Evolutionary conservation across 2,113 vertebrate genomes (phyloP).

Genomic region (Solenodon paradoxus): DNA sequence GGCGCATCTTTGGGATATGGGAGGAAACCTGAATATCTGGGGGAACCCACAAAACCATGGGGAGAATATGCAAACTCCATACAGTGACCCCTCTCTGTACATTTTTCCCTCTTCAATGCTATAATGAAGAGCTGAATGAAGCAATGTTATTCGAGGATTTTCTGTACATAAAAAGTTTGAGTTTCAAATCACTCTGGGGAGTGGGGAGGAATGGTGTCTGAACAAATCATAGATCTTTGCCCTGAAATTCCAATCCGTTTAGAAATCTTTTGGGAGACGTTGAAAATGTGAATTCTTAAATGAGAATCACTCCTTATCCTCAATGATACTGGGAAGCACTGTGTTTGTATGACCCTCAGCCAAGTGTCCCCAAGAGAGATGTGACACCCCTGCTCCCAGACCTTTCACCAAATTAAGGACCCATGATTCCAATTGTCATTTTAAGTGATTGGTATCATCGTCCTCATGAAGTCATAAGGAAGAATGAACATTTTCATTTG

Average conservation of each 20-base stretch:
- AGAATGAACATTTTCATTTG: constrained; percentile 1
- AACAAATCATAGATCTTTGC: neutral
- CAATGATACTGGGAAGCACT: neutral
- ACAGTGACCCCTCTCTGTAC: neutral
- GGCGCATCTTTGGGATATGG: neutral
- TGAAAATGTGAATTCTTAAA: neutral
- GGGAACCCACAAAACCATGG: neutral
- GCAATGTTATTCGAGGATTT: neutral
- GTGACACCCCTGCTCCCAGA: neutral
- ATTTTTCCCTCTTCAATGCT: neutral
- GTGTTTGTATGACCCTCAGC: neutral
- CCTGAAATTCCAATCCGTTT: neutral
- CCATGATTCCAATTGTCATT: neutral
- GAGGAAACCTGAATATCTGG: neutral
- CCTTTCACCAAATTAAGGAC: neutral
- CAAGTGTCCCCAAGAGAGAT: neutral
- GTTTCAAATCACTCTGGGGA: neutral
- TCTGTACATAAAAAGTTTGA: neutral
- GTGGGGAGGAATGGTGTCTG: neutral
- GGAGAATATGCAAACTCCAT: neutral
- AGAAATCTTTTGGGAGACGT: neutral
- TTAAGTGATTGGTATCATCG: neutral
- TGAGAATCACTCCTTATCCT: neutral
- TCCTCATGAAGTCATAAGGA: neutral
- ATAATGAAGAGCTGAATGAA: neutral